phyloP scores from a whole-genome alignment of 2,113 vertebrate genomes.

The Pachypanchax playfairii region DNA sequence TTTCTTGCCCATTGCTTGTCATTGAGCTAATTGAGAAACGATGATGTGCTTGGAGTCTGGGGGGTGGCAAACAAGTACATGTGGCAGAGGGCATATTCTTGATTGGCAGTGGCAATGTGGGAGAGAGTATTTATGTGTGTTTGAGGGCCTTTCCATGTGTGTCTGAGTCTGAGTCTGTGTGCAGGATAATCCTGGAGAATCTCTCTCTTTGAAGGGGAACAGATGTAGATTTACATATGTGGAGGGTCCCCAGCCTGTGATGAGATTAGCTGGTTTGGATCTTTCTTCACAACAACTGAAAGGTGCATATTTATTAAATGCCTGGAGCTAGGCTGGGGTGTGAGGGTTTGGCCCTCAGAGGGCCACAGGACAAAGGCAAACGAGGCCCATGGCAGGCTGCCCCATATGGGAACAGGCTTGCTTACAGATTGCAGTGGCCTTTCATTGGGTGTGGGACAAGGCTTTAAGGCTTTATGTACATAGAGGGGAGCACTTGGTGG shows the following conservation, averaged over 20 bases:
- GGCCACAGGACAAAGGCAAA: slow-evolving; percentile 85
- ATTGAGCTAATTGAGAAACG: slow-evolving; percentile 70
- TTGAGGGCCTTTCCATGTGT: slow-evolving; percentile 63
- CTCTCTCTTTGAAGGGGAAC: slow-evolving; percentile 94
- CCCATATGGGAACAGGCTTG: slow-evolving; percentile 86
- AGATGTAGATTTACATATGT: slow-evolving; percentile 99
- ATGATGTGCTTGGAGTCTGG: slow-evolving; percentile 65
- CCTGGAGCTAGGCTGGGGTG: slow-evolving; percentile 89
- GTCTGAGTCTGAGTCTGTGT: slow-evolving; percentile 72
- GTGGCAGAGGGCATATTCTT: slow-evolving; percentile 82
- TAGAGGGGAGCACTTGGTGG: slow-evolving; percentile 66
- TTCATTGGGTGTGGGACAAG: slow-evolving; percentile 77
- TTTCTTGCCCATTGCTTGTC: slow-evolving; percentile 87
- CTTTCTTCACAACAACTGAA: slow-evolving; percentile 87
- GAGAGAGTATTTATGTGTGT: slow-evolving; percentile 55
- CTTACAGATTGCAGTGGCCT: slow-evolving; percentile 82
- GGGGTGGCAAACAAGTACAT: slow-evolving; percentile 57
- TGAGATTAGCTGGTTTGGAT: slow-evolving; percentile 93
- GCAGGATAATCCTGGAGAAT: slow-evolving; percentile 91
- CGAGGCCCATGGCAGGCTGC: slow-evolving; percentile 83
- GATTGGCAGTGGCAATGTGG: slow-evolving; percentile 85
- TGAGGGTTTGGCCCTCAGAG: slow-evolving; percentile 83
- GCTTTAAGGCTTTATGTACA: slow-evolving; percentile 81
- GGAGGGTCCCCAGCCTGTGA: slow-evolving; percentile 94
- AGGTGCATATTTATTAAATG: slow-evolving; percentile 99